A percentile compares a stretch with the other conserved stretches of the same genome.
phyloP scores from a whole-genome alignment of 2,888 invertebrate genomes.

The Agonopterix heracliana region DNA sequence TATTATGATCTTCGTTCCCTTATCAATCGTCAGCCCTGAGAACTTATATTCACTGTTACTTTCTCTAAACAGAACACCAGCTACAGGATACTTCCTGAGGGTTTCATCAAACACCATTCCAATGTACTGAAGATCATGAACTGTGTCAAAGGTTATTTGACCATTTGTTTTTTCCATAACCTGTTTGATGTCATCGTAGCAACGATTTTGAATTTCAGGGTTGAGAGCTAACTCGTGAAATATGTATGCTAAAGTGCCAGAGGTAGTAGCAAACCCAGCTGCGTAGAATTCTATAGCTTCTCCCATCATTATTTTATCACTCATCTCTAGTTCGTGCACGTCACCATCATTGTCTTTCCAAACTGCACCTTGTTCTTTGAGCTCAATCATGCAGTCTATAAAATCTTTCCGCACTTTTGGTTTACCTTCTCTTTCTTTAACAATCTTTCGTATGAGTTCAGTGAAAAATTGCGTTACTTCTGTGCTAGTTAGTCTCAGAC shows the following conservation, averaged over 20 bases:
- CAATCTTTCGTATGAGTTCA: conserved; percentile 23
- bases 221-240: conserved; percentile 33
- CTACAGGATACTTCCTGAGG: conserved; percentile 23
- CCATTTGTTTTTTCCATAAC: conserved; percentile 17
- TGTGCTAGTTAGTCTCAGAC: conserved; percentile 8
- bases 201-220: conserved; percentile 29
- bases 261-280: conserved; percentile 53
- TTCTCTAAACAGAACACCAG: conserved; percentile 15
- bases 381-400: conserved; percentile 36
- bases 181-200: conserved; percentile 31
- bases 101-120: conserved; percentile 33
- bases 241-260: conserved; percentile 33
- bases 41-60: conserved; percentile 15
- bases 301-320: conserved; percentile 31
- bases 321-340: conserved; percentile 29
- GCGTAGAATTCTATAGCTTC: conserved; percentile 37
- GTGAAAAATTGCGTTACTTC: conserved; percentile 24
- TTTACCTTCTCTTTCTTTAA: conserved; percentile 26
- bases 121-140: conserved; percentile 37
- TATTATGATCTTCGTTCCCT: conserved; percentile 22
- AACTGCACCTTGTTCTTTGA: conserved; percentile 31
- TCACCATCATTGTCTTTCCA: conserved; percentile 17
- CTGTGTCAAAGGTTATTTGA: conserved; percentile 27
- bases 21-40: conserved; percentile 22
- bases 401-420: conserved; percentile 34